Conservation (phyloP, 92 coral and sea anemone genomes). For the Porites evermanni region DNA sequence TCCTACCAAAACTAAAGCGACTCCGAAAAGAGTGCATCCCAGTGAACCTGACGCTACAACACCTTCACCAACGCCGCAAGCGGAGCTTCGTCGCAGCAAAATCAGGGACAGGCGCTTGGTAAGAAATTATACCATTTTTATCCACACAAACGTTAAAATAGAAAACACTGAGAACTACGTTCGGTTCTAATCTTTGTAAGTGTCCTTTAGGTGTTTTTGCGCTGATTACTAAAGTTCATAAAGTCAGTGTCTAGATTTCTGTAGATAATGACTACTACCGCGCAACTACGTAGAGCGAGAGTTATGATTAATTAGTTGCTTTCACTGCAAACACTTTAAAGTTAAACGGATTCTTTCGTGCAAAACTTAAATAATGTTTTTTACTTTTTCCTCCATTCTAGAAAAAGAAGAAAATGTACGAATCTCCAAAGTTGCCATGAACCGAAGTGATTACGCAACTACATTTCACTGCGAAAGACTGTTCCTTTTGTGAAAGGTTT, state of each 20-base stretch:
- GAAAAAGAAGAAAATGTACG: conserved; percentile 27
- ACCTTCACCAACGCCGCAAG: not conserved
- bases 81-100: not conserved
- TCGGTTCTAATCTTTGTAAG: no score
- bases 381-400: not conserved
- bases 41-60: not conserved
- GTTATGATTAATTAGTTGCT: no score
- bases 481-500: not conserved
- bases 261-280: no score
- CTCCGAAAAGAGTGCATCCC: not conserved
- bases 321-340: no score
- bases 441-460: not conserved
- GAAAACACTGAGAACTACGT: no score
- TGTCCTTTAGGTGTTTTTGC: no score
- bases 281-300: no score
- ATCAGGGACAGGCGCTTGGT: not conserved
- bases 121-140: not conserved
- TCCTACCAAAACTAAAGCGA: not conserved
- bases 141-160: no score
- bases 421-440: conserved; percentile 16
- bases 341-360: no score
- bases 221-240: no score
- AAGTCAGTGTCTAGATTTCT: no score
- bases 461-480: not conserved
- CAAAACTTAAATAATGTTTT: no score